Evolutionary conservation across 1,140 invertebrate genomes (phyloP).

Genomic region (Pachypeltis micranthus): DNA sequence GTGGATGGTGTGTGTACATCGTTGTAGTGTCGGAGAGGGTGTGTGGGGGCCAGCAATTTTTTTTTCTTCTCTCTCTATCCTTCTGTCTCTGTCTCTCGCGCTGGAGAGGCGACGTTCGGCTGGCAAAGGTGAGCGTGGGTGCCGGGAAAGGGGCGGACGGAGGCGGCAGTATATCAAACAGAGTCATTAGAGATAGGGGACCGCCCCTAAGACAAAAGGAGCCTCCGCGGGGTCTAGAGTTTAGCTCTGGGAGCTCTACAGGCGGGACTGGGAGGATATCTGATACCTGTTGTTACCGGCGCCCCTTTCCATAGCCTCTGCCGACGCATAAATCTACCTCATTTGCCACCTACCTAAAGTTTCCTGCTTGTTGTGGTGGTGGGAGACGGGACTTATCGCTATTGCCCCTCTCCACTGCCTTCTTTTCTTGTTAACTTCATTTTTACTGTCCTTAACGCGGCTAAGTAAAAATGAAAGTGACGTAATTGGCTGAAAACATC

Average conservation of each 20-base stretch:
- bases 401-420: no score
- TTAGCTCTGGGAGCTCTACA: no score
- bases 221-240: neutral
- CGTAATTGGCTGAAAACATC: no score
- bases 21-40: neutral
- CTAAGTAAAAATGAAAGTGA: no score
- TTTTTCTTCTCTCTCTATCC: neutral
- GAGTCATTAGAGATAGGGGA: slow-evolving; percentile 13
- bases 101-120: no score
- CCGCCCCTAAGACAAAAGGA: neutral
- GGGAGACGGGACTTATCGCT: no score
- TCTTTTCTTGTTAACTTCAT: no score
- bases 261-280: no score
- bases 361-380: no score
- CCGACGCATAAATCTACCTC: slow-evolving; percentile 10
- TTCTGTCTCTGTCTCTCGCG: no score
- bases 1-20: neutral
- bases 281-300: slow-evolving; percentile 8
- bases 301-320: neutral
- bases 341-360: slow-evolving; percentile 12
- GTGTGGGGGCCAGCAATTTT: no score
- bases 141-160: neutral
- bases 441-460: no score
- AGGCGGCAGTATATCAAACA: slow-evolving; percentile 11
- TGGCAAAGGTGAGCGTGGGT: neutral